Conservation (phyloP, 2,888 invertebrate species). For the Chrysolina haemoptera region DNA sequence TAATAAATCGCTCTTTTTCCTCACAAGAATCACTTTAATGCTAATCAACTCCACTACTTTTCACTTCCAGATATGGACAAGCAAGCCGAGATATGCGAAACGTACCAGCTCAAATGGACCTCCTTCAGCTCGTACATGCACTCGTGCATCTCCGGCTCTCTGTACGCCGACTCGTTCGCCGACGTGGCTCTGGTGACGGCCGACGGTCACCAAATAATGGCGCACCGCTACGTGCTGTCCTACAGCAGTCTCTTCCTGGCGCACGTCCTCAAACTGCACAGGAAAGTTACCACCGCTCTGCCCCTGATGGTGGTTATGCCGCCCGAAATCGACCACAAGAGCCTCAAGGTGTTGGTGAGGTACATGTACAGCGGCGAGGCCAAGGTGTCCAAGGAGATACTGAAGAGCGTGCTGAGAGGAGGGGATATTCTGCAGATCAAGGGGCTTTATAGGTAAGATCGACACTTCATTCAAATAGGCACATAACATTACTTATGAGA, state of each 20-base stretch:
- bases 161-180: slow-evolving; percentile 85
- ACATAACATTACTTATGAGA: too few relatives aligned
- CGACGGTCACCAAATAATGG: slow-evolving; percentile 85
- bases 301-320: slow-evolving; percentile 82
- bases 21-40: too few relatives aligned
- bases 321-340: slow-evolving; percentile 85
- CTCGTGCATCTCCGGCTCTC: slow-evolving; percentile 81
- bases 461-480: too few relatives aligned
- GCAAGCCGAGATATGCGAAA: slow-evolving; percentile 73
- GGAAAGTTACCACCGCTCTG: slow-evolving; percentile 62
- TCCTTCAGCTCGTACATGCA: slow-evolving; percentile 88
- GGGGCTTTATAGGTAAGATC: slow-evolving; percentile 79
- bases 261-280: slow-evolving; percentile 64
- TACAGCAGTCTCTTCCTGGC: slow-evolving; percentile 82
- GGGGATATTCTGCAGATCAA: slow-evolving; percentile 87
- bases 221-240: slow-evolving; percentile 88
- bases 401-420: slow-evolving; percentile 85
- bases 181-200: slow-evolving; percentile 86
- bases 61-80: slow-evolving; percentile 67
- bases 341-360: slow-evolving; percentile 85
- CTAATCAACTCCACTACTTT: too few relatives aligned
- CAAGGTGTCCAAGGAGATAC: slow-evolving; percentile 87
- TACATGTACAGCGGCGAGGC: slow-evolving; percentile 89
- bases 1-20: too few relatives aligned
- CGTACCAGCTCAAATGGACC: slow-evolving; percentile 92